These are phyloP conservation scores for Macroglossus sobrinus DNA, from an alignment of 2,113 vertebrate species.

Conservation along the genomic window DNA sequence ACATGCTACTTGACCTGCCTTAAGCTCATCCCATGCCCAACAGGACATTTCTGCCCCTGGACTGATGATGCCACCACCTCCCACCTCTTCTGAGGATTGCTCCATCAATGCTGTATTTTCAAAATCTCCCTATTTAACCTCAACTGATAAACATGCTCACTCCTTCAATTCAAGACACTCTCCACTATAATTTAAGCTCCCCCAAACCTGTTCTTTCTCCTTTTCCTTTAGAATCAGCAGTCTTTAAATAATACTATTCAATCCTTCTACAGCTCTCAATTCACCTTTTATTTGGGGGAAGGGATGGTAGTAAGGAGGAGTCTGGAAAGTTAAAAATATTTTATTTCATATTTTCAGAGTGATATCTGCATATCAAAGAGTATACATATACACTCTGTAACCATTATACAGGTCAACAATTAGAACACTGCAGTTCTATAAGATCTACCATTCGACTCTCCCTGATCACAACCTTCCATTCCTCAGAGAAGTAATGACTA, in stretches of 20 bases:
- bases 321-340: background rate
- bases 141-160: background rate
- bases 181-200: background rate
- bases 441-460: background rate
- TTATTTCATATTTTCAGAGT: background rate
- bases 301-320: background rate
- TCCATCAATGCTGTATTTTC: background rate
- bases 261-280: background rate
- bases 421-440: background rate
- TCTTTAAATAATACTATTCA: background rate
- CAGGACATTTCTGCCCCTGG: background rate
- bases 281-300: no score
- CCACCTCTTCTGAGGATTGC: background rate
- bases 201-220: background rate
- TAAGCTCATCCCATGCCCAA: no score
- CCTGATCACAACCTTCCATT: background rate
- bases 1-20: accelerated
- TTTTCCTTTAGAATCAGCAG: background rate
- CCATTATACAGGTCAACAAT: no score
- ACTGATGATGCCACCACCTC: background rate
- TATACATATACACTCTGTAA: no score
- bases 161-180: background rate
- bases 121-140: background rate
- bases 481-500: background rate
- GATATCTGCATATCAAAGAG: background rate